Evolutionary conservation across 53 echinoderm and acorn worm genomes (phyloP), one percentile per base, ranked within the genome.

Genomic region (Arbacia lixula): DNA sequence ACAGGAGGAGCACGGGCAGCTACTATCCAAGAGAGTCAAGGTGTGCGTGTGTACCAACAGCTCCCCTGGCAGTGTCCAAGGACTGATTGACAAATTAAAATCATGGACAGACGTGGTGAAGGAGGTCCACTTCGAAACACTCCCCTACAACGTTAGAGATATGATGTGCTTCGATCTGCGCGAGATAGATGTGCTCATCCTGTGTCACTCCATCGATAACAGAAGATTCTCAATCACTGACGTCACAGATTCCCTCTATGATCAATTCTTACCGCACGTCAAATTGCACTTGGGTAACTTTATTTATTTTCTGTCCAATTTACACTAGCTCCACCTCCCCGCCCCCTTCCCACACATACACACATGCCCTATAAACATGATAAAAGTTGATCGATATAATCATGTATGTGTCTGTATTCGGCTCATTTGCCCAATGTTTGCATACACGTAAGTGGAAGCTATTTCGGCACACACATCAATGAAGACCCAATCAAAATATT

Each of bases 161-260:
- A 71, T 71, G 72, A 16, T 41, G n/a, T n/a, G 22, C 21, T 43
- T 71, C 27, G 50, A 71, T 29, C 42, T 71, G 24, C 22, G 14
- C 16, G 72, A 26, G 41, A 71, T 71, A 41, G 72, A 71, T 71
- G 72, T 71, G 5, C 27, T 71, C 29, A 38, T 71, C 42, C 49
- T 71, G 1, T 71, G 72, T 49, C 72, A 71, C 43, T 71, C 72
- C 27, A 71, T 71, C 1, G 72, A 71, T 24, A 71, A 71, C 29
- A 71, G 72, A 14, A 24, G 72, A 46, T 71, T 71, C 49, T 43
- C 72, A 3, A 6, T 71, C 5, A 71, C 72, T 29, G 28, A 71
- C 24, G 72, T 71, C 27, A 41, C 72, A 11, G 72, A 71, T 49
- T 40, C 72, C 17, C 72, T 71, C 16, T 71, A 71, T 46, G 72